phyloP scores from a whole-genome alignment of 2,113 vertebrate genomes.

The Gopherus evgoodei region DNA sequence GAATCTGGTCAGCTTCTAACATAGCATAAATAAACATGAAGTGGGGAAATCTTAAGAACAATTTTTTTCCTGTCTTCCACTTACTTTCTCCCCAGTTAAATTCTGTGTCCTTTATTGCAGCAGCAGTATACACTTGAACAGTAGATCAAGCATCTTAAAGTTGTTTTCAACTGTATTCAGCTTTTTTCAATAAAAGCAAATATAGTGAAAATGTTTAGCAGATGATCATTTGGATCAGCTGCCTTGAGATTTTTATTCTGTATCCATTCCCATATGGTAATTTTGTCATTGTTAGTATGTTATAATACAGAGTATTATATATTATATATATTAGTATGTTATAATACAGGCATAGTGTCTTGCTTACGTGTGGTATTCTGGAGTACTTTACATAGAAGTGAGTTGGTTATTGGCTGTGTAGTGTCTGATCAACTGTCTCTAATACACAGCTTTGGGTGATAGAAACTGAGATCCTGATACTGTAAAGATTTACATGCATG shows the following conservation, averaged over 20 bases:
- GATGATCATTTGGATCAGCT: neutral
- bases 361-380: neutral
- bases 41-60: neutral
- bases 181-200: neutral
- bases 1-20: neutral
- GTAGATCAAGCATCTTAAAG: neutral
- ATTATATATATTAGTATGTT: neutral
- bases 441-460: neutral
- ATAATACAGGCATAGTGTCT: neutral
- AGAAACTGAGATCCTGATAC: neutral
- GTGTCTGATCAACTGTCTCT: neutral
- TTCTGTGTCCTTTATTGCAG: neutral
- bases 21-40: neutral
- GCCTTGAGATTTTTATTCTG: neutral
- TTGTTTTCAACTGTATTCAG: neutral
- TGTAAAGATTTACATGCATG: neutral
- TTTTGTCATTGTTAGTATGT: neutral
- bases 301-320: neutral
- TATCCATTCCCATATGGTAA: neutral
- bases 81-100: neutral
- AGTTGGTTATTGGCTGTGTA: neutral
- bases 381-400: neutral
- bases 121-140: neutral
- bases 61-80: neutral
- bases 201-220: neutral